Percentiles rank a stretch among this genome's conserved stretches.
Evolutionary conservation across 2,797 vertebrate species (phyloP).

Genomic region (Synanceia verrucosa): DNA sequence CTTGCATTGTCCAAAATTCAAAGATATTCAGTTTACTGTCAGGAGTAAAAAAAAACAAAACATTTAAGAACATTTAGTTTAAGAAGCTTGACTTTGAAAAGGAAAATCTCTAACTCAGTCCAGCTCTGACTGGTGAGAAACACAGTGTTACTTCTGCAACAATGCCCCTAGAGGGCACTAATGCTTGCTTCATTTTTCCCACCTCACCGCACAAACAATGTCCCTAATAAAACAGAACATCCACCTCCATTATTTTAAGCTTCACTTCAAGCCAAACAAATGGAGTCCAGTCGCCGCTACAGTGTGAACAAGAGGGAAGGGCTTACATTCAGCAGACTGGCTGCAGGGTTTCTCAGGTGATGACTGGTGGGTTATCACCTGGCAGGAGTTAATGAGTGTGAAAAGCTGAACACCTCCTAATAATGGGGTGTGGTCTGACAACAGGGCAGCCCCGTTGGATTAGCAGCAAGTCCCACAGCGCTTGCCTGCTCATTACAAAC

Average conservation of each 20-base stretch:
- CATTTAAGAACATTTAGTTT: too few relatives aligned
- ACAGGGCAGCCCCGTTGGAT: constrained; percentile 55
- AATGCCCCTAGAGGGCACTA: constrained; percentile 72
- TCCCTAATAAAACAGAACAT: constrained; percentile 2
- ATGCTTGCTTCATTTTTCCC: constrained; percentile 23
- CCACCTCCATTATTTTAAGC: not conserved
- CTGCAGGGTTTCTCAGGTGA: not conserved
- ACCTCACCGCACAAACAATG: constrained; percentile 10
- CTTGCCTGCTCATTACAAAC: constrained; percentile 70
- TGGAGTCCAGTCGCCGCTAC: not conserved
- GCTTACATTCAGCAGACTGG: not conserved
- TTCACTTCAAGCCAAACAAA: not conserved
- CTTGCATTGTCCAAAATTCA: too few relatives aligned
- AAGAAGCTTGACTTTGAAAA: too few relatives aligned
- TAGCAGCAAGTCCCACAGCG: constrained; percentile 56
- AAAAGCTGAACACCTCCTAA: constrained; percentile 35
- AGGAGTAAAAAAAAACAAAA: too few relatives aligned
- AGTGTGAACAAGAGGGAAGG: not conserved
- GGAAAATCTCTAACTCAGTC: not conserved
- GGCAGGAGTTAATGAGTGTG: constrained; percentile 38
- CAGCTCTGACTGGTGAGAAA: not conserved
- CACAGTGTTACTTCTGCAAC: not conserved
- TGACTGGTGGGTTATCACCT: constrained; percentile 16
- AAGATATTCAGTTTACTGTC: too few relatives aligned
- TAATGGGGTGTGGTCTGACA: constrained; percentile 52